Conservation (phyloP, 1,140 invertebrate genomes). For the Megalopta genalis region DNA sequence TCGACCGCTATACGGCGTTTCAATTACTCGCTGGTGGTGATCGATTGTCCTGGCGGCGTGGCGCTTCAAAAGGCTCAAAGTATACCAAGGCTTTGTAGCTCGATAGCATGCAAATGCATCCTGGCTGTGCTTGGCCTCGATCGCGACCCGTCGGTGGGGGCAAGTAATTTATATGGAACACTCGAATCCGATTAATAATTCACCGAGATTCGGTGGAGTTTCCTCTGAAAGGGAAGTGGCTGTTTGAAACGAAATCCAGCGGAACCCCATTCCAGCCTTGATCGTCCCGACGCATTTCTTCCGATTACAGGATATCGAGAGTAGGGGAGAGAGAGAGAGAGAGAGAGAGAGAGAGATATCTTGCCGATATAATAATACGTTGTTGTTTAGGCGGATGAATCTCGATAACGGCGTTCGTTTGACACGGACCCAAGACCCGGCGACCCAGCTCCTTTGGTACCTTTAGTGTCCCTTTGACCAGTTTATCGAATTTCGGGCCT, state of each 20-base stretch:
- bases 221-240: background rate
- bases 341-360: background rate
- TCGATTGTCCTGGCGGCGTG: slow-evolving; percentile 33
- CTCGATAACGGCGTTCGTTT: slow-evolving; percentile 28
- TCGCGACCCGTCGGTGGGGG: background rate
- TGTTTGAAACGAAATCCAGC: slow-evolving; percentile 1
- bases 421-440: slow-evolving; percentile 7
- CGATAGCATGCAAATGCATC: slow-evolving; percentile 37
- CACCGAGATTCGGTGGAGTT: slow-evolving; percentile 3
- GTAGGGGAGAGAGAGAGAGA: too few relatives aligned
- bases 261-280: background rate
- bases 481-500: slow-evolving; percentile 41
- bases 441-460: slow-evolving; percentile 30
- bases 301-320: slow-evolving; percentile 27
- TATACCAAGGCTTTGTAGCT: slow-evolving; percentile 32
- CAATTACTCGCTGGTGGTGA: slow-evolving; percentile 19
- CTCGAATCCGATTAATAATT: slow-evolving; percentile 47
- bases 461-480: background rate
- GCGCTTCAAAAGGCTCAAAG: slow-evolving; percentile 33
- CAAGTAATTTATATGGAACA: slow-evolving; percentile 45
- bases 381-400: slow-evolving; percentile 16
- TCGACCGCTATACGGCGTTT: background rate
- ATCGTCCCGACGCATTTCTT: background rate
- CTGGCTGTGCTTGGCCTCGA: background rate
- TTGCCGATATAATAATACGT: slow-evolving; percentile 16